A percentile compares a stretch with the other conserved stretches of the same genome.
Conservation (phyloP, 2,113 vertebrate species). For the Carollia perspicillata region DNA sequence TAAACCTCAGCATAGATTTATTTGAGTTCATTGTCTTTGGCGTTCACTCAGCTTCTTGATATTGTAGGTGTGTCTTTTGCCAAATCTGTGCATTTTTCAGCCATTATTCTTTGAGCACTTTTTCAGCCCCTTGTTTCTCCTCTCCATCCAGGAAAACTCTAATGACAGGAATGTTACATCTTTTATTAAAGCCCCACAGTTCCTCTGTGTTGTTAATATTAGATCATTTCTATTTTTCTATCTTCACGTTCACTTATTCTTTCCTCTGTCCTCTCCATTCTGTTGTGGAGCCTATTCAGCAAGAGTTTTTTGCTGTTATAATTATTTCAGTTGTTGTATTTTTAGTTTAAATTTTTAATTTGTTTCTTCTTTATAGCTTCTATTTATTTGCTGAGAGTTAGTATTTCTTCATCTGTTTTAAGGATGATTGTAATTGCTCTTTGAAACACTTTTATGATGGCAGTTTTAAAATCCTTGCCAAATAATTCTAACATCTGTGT, state of each 20-base stretch:
- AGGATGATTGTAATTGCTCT: not conserved
- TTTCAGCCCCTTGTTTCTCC: not conserved
- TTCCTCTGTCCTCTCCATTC: constrained; percentile 4
- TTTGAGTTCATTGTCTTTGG: constrained; percentile 17
- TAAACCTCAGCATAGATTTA: not conserved
- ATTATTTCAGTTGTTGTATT: not conserved
- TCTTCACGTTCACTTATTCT: not conserved
- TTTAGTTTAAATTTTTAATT: constrained; percentile 14
- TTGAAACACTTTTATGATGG: constrained; percentile 17
- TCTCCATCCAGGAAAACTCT: not conserved
- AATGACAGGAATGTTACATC: not conserved
- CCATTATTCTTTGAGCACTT: not conserved
- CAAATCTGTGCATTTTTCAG: not conserved
- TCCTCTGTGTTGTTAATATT: constrained; percentile 2
- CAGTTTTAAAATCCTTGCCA: constrained; percentile 11
- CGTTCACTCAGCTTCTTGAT: not conserved
- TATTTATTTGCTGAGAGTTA: constrained; percentile 13
- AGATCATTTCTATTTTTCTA: not conserved
- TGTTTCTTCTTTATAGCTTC: not conserved
- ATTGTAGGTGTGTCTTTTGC: not conserved
- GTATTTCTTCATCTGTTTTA: constrained; percentile 7
- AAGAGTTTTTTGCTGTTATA: not conserved
- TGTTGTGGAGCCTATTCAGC: not conserved
- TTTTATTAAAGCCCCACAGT: not conserved
- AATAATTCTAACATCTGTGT: not conserved